Evolutionary conservation across 2,113 vertebrate genomes (phyloP), one percentile per base, ranked within the genome.

Genomic region (Tor tambroides): DNA sequence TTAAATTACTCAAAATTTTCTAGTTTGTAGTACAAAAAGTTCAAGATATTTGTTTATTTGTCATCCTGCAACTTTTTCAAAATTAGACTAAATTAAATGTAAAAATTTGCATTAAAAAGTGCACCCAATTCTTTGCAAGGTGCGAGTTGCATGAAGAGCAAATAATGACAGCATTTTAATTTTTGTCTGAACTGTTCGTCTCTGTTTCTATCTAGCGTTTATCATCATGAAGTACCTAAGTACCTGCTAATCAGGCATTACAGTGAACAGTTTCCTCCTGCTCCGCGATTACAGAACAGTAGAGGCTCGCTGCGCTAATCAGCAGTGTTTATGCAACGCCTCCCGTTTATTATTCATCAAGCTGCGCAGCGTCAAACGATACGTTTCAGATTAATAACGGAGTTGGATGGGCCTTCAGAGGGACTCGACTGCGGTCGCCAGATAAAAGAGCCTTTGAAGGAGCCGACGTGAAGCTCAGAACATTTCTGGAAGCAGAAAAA

Each of bases 401-500:
- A 93, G 89, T 91, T 90, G 88, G 88, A 90, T 92, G 90, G 89
- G 6, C 86, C 69, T 41, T 69, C 92, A 93, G 89, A 90, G 32
- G 88, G 91, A 92, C 87, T 92, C 85, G 86, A 86, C 84, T 83
- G 81, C 90, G 89, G 86, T 75, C 86, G 87, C 77, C 89, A 91
- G 90, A 91, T 92, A 93, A 94, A 95, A 91, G 91, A 88, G 88
- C 86, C 91, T 94, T 95, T 91, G 92, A 95, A 80, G 92, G 88
- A 92, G 91, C 89, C 89, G 92, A 92, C 90, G 84, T 80, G 92
- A 91, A 54, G 94, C 92, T 89, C 91, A 17, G 81, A 95, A 93
- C 92, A 90, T 89, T 93, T 86, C 92, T 95, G 92, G 93, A 96
- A 91, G 82, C 81, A 95, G 91, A 96, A 94, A 74, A 94, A 74